Conservation (phyloP, 2,888 invertebrate genomes). For the Calephelis perditalis region DNA sequence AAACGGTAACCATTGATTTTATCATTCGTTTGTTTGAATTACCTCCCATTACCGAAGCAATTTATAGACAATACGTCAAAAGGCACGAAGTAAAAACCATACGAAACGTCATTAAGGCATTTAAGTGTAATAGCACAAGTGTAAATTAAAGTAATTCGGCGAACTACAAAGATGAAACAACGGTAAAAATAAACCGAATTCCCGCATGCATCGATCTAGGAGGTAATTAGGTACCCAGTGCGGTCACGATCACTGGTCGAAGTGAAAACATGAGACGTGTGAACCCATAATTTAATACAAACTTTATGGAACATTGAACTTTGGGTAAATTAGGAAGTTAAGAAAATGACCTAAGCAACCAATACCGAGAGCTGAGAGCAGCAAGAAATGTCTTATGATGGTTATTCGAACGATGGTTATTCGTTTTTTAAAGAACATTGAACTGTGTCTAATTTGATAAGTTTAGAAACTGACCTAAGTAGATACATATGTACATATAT, state of each 20-base stretch:
- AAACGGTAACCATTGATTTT: too few relatives aligned
- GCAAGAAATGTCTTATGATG: conserved; percentile 27
- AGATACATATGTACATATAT: neutral
- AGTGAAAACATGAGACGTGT: conserved; percentile 71
- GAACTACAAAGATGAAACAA: conserved; percentile 47
- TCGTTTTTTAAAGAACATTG: neutral
- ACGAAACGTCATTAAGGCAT: conserved; percentile 1
- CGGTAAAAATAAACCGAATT: conserved; percentile 60
- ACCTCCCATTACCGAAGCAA: too few relatives aligned
- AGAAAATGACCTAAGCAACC: conserved; percentile 51
- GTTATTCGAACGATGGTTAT: neutral
- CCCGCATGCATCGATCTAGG: conserved; percentile 60
- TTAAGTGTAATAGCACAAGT: conserved; percentile 2
- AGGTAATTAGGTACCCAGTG: conserved; percentile 49
- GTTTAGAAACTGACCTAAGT: neutral
- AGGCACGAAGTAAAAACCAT: neutral
- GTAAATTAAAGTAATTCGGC: conserved; percentile 28
- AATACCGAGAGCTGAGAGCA: conserved; percentile 56
- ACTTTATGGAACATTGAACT: conserved; percentile 69
- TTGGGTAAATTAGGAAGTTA: conserved; percentile 59
- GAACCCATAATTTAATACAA: conserved; percentile 71
- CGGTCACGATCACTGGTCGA: conserved; percentile 62
- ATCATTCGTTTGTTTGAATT: too few relatives aligned
- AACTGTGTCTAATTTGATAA: conserved; percentile 24
- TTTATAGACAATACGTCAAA: neutral